phyloP scores from a whole-genome alignment of 2,888 invertebrate species.

The Cerastis leucographa region DNA sequence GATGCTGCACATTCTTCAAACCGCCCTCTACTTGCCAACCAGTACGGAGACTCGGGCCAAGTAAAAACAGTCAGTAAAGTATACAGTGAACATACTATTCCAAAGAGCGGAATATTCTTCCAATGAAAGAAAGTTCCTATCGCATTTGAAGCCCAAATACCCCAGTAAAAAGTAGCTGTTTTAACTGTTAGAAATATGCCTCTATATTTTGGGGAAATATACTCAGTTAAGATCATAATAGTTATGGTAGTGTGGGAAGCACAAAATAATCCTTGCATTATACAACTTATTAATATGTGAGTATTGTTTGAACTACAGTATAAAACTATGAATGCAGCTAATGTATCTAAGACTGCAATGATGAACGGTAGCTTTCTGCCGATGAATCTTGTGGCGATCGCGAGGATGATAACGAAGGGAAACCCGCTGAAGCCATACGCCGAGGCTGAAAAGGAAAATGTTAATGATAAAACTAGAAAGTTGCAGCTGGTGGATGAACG shows the following conservation, averaged over 20 bases:
- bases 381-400: constrained; percentile 47
- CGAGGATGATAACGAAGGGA: constrained; percentile 65
- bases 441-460: constrained; percentile 35
- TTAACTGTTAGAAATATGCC: constrained; percentile 71
- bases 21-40: constrained; percentile 73
- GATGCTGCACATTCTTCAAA: constrained; percentile 71
- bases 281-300: constrained; percentile 64
- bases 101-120: constrained; percentile 68
- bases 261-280: constrained; percentile 55
- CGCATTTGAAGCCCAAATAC: constrained; percentile 68
- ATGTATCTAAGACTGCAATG: constrained; percentile 44
- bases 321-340: constrained; percentile 60
- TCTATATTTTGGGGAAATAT: constrained; percentile 69
- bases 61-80: constrained; percentile 48
- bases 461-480: too few relatives aligned
- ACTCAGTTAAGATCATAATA: constrained; percentile 69
- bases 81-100: constrained; percentile 56
- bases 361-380: constrained; percentile 66
- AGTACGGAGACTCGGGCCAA: constrained; percentile 69
- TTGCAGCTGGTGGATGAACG: too few relatives aligned
- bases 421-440: constrained; percentile 58
- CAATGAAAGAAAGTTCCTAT: constrained; percentile 72
- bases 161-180: constrained; percentile 67
- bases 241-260: constrained; percentile 45
- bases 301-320: constrained; percentile 62